Evolutionary conservation across 2,113 vertebrate genomes (phyloP), one percentile per base, ranked within the genome.

Genomic region (Mobula hypostoma): DNA sequence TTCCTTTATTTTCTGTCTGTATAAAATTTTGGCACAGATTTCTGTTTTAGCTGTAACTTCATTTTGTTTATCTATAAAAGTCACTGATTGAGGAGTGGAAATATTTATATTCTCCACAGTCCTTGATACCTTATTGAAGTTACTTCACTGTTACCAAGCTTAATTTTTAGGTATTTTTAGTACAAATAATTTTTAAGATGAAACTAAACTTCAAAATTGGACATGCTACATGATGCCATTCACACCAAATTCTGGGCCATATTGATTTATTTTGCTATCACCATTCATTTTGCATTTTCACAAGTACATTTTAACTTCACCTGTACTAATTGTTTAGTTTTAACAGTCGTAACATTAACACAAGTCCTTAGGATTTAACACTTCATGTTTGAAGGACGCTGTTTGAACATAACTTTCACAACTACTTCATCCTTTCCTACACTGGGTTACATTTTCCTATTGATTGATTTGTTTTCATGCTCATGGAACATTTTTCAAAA

Each of bases 251-350:
- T 66, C 85, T 90, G 85, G 85, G 85, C 85, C 85, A 90, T 36
- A 32, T 88, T 74, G 36, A 21, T 27, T 40, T 56, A 48, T 92
- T 74, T 93, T 74, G 70, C 70, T 74, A 12, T 93, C 24, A 14
- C 56, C 36, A 74, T 93, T 48, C 19, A 48, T 93, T 93, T 93
- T 93, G 68, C 70, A 74, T 93, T 93, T 72, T 74, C 68, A 93
- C 40, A 56, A 74, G 21, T 93, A 48, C 36, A 93, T 74, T 48
- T 93, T 40, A 93, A 29, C 91, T 74, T 74, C 91, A 74, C 76
- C 48, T 76, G 8, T 93, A 93, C 91, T 93, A 93, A 93, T 93
- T 76, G 70, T 56, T 93, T 93, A 74, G 72, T 93, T 74, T 48
- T 74, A 72, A 93, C 91, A 93, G 36, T 93, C 56, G 12, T 56